Evolutionary conservation across 2,888 invertebrate genomes (phyloP), one percentile per base, ranked within the genome.

Genomic region (Microplitis manilae): DNA sequence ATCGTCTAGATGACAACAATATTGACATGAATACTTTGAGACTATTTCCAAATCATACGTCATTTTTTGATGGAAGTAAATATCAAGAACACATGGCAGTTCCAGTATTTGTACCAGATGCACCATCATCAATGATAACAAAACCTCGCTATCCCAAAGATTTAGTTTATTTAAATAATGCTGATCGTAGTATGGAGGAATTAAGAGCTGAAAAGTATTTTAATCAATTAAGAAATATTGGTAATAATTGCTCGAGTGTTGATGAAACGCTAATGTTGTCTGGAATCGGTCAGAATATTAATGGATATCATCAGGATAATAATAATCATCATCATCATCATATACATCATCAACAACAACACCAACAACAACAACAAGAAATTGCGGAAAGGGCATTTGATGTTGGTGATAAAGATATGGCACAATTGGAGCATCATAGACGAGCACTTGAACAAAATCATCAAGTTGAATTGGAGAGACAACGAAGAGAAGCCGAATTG

Each of bases 131-230:
- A 78, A 85, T 84, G 74, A 79, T 88, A 84, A 83, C 84, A 82
- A 85, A 84, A 81, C 81, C 86, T 62, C 86, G 87, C 79, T 87
- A 89, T 84, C 89, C 89, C 85, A 88, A 90, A 87, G 86, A 89
- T 73, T 84, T 89, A 86, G 87, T 94, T 15, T 94, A 94, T 85
- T 87, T 88, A 77, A 92, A 92, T 83, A 92, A 93, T 80, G 92
- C 91, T 81, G 96, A 96, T 91, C 94, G 92, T 89, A 94, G 94
- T 87, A 93, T 95, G 90, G 96, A 96, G 91, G 95, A 96, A 91
- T 91, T 96, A 81, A 91, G 93, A 85, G 93, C 94, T 78, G 91
- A 91, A 83, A 91, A 91, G 86, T 94, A 93, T 87, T 90, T 89
- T 87, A 80, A 84, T 39, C 50, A 8, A 30, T 13, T 13, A 5